These are phyloP conservation scores for Eilema griseolum DNA, from an alignment of 2,888 invertebrate genomes.

Conservation along the genomic window DNA sequence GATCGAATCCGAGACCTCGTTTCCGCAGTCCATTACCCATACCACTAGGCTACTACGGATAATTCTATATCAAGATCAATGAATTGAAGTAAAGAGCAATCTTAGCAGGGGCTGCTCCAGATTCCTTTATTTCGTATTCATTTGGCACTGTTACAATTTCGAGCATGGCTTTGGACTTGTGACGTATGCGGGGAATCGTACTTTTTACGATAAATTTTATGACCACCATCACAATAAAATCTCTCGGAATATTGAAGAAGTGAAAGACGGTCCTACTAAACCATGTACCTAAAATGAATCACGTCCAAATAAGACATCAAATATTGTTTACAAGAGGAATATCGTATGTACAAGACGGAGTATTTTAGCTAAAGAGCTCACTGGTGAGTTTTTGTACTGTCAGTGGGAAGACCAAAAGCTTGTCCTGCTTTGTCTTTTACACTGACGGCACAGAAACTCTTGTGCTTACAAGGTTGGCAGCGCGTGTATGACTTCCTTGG, in stretches of 20 bases:
- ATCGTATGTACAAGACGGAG: not conserved
- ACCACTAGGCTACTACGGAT: no score
- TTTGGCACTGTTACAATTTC: slow-evolving; percentile 4
- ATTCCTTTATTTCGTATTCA: not conserved
- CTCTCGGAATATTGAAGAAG: slow-evolving; percentile 4
- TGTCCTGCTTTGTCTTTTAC: no score
- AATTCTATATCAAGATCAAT: not conserved
- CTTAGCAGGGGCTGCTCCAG: not conserved
- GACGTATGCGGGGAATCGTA: not conserved
- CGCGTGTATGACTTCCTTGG: no score
- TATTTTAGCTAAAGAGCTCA: not conserved
- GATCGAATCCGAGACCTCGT: no score
- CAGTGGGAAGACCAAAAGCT: no score
- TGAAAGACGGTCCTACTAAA: not conserved
- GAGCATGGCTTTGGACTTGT: not conserved
- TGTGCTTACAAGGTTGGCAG: no score
- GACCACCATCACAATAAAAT: slow-evolving; percentile 18
- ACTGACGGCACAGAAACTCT: no score
- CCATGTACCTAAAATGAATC: slow-evolving; percentile 1
- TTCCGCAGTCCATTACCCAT: no score
- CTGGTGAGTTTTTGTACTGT: no score
- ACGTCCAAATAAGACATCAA: not conserved
- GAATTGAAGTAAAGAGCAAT: not conserved
- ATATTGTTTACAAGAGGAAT: not conserved
- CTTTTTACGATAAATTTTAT: slow-evolving; percentile 1